Base-by-base conservation (phyloP, 2,888 invertebrate species). In the Eledone cirrhosa region DNA sequence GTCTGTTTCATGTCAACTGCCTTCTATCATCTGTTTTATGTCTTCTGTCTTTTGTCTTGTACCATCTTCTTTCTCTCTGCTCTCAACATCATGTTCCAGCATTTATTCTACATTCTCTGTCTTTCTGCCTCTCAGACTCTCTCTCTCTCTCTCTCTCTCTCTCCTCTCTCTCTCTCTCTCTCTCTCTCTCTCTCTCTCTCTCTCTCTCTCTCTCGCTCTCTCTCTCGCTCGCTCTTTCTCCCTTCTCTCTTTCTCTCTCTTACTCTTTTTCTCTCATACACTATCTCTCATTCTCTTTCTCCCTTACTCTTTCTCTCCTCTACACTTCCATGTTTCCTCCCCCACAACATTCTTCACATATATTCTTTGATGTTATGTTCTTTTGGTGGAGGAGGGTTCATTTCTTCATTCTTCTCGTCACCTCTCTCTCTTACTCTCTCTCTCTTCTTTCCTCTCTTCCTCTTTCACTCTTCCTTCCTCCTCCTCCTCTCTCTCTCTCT, bases 121-220 rank as follows among this genome's bases (percentile, higher is more conserved):
- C 47, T 65, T 7, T 59, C 41, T 78, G n/a, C n/a, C n/a, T n/a
- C n/a, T n/a, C n/a, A n/a, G n/a, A n/a, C 78, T 78, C 48, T 29
- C 48, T 67, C 74, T 74, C 48, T 59, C 29, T 78, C 78, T 80
- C 31, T 74, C 48, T 77, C 47, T 77, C 47, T 24, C 29, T 11
- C 29, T 29, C 67, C 13, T 14, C n/a, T 11, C 31, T 22, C 31
- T 31, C n/a, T n/a, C 16, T 19, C 5, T 11, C 11, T 1, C 14
- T 3, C 0, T n/a, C n/a, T n/a, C n/a, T n/a, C n/a, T n/a, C n/a
- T n/a, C n/a, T n/a, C n/a, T 22, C 53, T 19, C 53, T 53, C 1
- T 2, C 22, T 53, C 14, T 19, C 22, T 65, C 11, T 65, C 0
- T 65, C 24, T 65, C 4, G 24, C 0, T 14, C 11, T 65, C n/a